These are phyloP conservation scores for Ectemnius cavifrons DNA, from an alignment of 2,888 invertebrate species.

Conservation along the genomic window DNA sequence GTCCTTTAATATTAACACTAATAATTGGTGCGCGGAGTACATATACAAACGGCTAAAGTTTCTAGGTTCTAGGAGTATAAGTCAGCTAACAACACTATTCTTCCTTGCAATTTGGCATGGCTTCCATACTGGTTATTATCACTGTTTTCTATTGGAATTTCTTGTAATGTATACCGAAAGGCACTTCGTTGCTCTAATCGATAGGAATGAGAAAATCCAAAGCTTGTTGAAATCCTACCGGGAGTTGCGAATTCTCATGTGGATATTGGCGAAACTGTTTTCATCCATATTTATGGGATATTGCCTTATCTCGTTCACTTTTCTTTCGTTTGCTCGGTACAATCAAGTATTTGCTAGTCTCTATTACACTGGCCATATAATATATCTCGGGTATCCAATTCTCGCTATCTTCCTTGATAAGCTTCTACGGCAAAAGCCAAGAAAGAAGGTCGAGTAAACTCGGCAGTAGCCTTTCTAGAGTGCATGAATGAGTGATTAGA, in stretches of 20 bases:
- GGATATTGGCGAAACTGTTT: slow-evolving; percentile 84
- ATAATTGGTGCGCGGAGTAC: slow-evolving; percentile 95
- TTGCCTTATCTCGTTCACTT: slow-evolving; percentile 87
- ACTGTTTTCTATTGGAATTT: slow-evolving; percentile 95
- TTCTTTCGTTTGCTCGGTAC: slow-evolving; percentile 86
- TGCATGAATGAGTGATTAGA: no score
- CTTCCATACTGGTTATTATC: slow-evolving; percentile 94
- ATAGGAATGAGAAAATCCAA: slow-evolving; percentile 79
- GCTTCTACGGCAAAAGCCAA: slow-evolving; percentile 6
- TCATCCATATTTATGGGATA: slow-evolving; percentile 91
- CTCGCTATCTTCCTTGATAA: slow-evolving; percentile 70
- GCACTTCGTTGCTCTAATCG: slow-evolving; percentile 68
- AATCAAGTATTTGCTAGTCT: slow-evolving; percentile 82
- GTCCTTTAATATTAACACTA: slow-evolving; percentile 97
- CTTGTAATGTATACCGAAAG: slow-evolving; percentile 91
- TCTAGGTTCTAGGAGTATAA: slow-evolving; percentile 84
- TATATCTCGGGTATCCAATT: slow-evolving; percentile 84
- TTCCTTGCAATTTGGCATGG: slow-evolving; percentile 99
- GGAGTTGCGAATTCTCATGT: slow-evolving; percentile 78
- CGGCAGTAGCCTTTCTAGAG: no score
- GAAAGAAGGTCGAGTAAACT: background rate
- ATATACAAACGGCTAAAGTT: slow-evolving; percentile 96
- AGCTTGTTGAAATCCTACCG: slow-evolving; percentile 76
- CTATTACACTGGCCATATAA: slow-evolving; percentile 84
- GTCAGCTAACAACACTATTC: slow-evolving; percentile 89